Evolutionary conservation across 1,140 invertebrate genomes (phyloP).

Genomic region (Neodiprion virginianus): DNA sequence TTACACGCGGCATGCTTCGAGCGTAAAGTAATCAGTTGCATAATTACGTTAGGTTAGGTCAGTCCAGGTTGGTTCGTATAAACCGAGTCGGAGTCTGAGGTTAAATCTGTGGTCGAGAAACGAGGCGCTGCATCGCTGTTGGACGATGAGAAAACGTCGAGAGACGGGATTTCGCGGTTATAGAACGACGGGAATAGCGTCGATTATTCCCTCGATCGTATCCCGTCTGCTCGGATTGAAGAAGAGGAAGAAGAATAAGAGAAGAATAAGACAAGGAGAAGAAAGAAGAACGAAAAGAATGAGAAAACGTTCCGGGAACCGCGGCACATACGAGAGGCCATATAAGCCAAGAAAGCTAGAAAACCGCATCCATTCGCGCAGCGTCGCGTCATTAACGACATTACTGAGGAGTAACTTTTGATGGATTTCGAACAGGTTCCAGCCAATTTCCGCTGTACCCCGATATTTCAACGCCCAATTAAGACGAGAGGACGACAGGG

Average conservation of each 20-base stretch:
- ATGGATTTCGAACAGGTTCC: slow-evolving; percentile 1
- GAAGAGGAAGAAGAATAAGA: too few species aligned
- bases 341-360: neutral
- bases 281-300: neutral
- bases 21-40: neutral
- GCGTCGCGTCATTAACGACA: neutral
- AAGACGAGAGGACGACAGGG: neutral
- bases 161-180: neutral
- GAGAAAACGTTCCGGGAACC: neutral
- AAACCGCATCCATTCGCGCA: neutral
- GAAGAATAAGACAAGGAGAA: too few species aligned
- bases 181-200: neutral
- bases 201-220: too few species aligned
- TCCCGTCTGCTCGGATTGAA: too few species aligned
- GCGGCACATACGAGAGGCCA: neutral
- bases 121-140: too few species aligned
- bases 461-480: slow-evolving; percentile 3
- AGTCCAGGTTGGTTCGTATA: too few species aligned
- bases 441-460: neutral
- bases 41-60: neutral
- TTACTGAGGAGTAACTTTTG: neutral
- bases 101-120: too few species aligned
- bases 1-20: neutral
- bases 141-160: too few species aligned
- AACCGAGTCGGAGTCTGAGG: too few species aligned